phyloP scores from a whole-genome alignment of 2,888 invertebrate species.

The Nudaria mundana region DNA sequence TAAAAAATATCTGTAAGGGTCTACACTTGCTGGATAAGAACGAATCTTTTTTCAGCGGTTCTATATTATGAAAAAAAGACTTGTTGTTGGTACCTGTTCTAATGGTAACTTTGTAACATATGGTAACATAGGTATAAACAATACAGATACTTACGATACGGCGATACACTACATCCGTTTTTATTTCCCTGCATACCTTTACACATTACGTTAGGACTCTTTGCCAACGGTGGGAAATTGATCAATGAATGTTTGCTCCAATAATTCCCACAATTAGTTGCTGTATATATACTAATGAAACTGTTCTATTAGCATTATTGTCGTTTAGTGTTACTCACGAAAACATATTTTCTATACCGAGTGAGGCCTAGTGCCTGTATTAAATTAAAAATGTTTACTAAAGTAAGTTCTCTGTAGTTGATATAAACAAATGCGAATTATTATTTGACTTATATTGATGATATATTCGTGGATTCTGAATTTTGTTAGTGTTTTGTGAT shows the following conservation, averaged over 20 bases:
- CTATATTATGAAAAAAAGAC: too few species aligned
- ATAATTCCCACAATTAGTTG: conserved; percentile 77
- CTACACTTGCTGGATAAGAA: too few species aligned
- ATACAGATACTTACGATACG: too few species aligned
- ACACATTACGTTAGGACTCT: conserved; percentile 60
- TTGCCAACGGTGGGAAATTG: conserved; percentile 72
- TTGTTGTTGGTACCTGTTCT: too few species aligned
- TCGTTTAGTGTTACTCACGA: conserved; percentile 20
- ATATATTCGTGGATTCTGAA: too few species aligned
- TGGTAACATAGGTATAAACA: too few species aligned
- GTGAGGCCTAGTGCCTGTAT: conserved; percentile 15
- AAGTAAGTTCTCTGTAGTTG: conserved; percentile 47
- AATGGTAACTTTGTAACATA: too few species aligned
- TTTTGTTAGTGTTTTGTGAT: too few species aligned
- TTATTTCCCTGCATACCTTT: conserved; percentile 27
- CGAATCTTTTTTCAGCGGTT: too few species aligned
- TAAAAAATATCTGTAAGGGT: too few species aligned
- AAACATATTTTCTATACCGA: conserved; percentile 20
- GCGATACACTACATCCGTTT: conserved; percentile 18
- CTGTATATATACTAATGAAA: conserved; percentile 72
- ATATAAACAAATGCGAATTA: too few species aligned
- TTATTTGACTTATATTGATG: too few species aligned
- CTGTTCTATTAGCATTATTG: conserved; percentile 45
- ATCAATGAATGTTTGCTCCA: conserved; percentile 75
- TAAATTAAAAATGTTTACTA: conserved; percentile 48